Conservation (phyloP, 2,888 invertebrate species). For the Drosophila subsilvestris region DNA sequence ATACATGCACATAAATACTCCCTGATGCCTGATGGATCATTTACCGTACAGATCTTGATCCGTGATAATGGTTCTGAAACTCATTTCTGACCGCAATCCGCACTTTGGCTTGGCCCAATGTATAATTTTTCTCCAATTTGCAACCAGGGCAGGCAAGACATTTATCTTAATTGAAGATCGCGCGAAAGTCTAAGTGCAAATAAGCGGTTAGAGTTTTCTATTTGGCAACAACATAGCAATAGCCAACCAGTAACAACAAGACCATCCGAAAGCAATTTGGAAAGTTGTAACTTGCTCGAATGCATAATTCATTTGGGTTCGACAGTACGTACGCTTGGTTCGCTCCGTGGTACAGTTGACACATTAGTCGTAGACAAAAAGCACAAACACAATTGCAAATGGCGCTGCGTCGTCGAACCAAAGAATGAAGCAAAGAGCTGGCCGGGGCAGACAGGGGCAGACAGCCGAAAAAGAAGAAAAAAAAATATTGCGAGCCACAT, state of each 20-base stretch:
- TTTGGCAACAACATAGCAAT: constrained; percentile 51
- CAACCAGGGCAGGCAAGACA: constrained; percentile 36
- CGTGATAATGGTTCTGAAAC: neutral
- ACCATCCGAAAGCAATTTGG: constrained; percentile 64
- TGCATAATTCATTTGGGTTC: constrained; percentile 74
- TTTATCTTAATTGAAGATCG: constrained; percentile 56
- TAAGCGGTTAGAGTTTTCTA: constrained; percentile 61
- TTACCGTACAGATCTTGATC: neutral
- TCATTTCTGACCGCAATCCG: neutral
- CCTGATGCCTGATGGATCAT: too few species aligned
- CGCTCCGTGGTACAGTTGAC: constrained; percentile 59
- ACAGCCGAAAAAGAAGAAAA: constrained; percentile 4
- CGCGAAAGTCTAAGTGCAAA: constrained; percentile 53
- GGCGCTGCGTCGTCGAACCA: constrained; percentile 14
- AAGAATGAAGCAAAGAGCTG: constrained; percentile 36
- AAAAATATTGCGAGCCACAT: neutral
- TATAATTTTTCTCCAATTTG: constrained; percentile 27
- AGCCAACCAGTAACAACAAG: constrained; percentile 28
- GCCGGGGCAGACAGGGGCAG: neutral
- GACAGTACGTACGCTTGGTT: constrained; percentile 21
- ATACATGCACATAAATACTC: too few species aligned
- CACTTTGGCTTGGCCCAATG: neutral
- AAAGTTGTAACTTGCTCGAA: constrained; percentile 69
- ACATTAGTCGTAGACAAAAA: constrained; percentile 59
- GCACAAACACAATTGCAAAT: constrained; percentile 62